Evolutionary conservation across 2,113 vertebrate genomes (phyloP).

Genomic region (Narcine bancroftii): DNA sequence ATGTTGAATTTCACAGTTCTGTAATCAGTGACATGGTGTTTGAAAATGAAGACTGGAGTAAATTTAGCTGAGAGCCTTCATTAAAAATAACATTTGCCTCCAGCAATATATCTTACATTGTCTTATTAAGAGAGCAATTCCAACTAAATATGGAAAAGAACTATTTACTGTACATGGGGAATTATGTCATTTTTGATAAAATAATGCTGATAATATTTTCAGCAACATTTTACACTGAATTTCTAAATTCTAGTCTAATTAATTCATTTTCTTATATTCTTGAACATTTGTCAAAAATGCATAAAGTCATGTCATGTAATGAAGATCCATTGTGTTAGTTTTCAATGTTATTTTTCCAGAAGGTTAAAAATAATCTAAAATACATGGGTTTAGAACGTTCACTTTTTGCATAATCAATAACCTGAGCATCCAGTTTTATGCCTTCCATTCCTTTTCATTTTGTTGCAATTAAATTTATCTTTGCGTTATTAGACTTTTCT

Average conservation of each 20-base stretch:
- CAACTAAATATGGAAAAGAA: neutral
- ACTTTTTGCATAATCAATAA: neutral
- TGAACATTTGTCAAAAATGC: neutral
- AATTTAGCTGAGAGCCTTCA: neutral
- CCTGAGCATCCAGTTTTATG: neutral
- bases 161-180: neutral
- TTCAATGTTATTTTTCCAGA: neutral
- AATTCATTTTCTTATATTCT: neutral
- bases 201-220: neutral
- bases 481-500: too few species aligned
- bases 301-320: neutral
- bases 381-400: neutral
- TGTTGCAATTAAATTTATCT: too few species aligned
- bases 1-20: neutral
- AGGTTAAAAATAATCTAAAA: neutral
- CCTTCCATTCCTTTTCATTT: neutral
- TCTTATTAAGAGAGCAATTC: neutral
- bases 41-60: neutral
- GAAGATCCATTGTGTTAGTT: neutral
- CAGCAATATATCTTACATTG: neutral
- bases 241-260: neutral
- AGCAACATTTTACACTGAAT: neutral
- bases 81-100: neutral
- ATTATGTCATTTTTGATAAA: neutral
- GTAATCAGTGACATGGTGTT: neutral